These are phyloP conservation scores for Sus cebifrons DNA, from an alignment of 2,797 vertebrate genomes.

Conservation along the genomic window DNA sequence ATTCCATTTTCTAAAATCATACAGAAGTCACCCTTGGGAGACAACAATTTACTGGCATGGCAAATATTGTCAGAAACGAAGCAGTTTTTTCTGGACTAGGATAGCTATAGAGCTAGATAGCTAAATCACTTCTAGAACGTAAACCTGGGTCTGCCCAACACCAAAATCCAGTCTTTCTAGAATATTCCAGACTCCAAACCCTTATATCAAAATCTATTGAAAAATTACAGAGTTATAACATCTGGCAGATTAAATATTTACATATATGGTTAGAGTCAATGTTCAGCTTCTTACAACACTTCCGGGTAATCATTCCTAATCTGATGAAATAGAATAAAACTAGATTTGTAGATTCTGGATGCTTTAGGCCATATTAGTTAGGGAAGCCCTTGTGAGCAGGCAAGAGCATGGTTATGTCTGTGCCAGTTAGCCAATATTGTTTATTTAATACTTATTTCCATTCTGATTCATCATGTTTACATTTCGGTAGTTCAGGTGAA, in stretches of 20 bases:
- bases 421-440: not conserved
- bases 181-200: not conserved
- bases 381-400: not conserved
- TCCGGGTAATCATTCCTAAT: constrained; percentile 7
- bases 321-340: not conserved
- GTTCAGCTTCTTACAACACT: constrained; percentile 16
- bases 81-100: not conserved
- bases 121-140: not conserved
- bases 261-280: not conserved
- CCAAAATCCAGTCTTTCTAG: not conserved
- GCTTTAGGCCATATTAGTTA: not conserved
- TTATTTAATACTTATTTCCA: not conserved
- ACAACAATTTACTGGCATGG: not conserved
- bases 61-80: constrained; percentile 53
- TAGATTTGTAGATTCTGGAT: not conserved
- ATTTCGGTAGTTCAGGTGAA: constrained; percentile 32
- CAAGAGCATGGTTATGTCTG: not conserved
- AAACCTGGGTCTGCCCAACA: not conserved
- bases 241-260: not conserved
- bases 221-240: not conserved
- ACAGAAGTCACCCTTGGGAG: constrained; percentile 25
- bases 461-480: not conserved
- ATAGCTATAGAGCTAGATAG: not conserved
- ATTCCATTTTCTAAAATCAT: not conserved
- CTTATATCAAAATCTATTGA: not conserved